These are phyloP conservation scores for Thermophis baileyi DNA, from an alignment of 2,113 vertebrate genomes.

Conservation along the genomic window DNA sequence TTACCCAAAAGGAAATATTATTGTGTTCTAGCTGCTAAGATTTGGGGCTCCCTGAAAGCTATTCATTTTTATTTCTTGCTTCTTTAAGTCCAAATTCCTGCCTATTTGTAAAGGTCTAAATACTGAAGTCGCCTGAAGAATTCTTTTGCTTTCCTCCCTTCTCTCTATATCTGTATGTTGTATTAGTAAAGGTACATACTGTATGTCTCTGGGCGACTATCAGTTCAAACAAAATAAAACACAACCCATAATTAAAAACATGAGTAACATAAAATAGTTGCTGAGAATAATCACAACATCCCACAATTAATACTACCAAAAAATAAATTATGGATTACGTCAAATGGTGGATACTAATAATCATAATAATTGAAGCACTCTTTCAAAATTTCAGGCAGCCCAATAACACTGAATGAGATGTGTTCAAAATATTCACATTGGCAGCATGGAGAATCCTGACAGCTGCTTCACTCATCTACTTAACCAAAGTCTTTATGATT, in stretches of 20 bases:
- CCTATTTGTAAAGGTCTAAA: background rate
- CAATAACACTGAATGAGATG: background rate
- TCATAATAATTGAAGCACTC: background rate
- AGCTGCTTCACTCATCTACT: background rate
- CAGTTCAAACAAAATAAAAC: background rate
- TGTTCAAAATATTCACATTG: background rate
- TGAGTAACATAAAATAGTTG: background rate
- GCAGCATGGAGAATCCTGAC: background rate
- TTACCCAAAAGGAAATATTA: background rate
- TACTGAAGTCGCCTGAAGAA: background rate
- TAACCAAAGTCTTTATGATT: background rate
- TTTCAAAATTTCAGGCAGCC: background rate
- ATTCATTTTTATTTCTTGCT: background rate
- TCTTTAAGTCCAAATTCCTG: background rate
- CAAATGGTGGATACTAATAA: background rate
- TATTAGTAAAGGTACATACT: background rate
- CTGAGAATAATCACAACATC: background rate
- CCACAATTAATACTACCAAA: background rate
- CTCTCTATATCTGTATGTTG: background rate
- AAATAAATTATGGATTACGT: background rate
- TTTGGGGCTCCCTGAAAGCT: background rate
- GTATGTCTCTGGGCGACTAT: background rate
- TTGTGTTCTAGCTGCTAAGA: background rate
- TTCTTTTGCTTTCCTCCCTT: background rate
- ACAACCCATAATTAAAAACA: background rate